Conservation (phyloP, 1,140 invertebrate species). For the Heliconius himera region DNA sequence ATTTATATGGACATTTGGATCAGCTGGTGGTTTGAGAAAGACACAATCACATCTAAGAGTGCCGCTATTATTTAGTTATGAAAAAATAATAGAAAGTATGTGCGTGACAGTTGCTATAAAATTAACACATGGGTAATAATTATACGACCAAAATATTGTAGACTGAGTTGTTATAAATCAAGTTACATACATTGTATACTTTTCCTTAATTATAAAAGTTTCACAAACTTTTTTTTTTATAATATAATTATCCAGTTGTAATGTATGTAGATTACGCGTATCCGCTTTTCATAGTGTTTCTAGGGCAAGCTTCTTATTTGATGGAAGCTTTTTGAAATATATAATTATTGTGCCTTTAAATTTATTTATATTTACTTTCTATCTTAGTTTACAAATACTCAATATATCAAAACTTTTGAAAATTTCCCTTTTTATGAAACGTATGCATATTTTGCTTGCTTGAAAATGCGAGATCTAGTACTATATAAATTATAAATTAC, state of each 20-base stretch:
- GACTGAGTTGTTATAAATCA: conserved; percentile 26
- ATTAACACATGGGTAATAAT: conserved; percentile 29
- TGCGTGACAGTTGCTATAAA: conserved; percentile 37
- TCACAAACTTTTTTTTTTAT: not conserved
- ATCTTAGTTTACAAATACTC: too few relatives aligned
- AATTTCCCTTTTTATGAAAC: too few relatives aligned
- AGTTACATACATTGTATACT: conserved; percentile 6
- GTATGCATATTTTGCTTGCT: too few relatives aligned
- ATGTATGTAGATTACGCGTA: not conserved
- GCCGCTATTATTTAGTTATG: not conserved
- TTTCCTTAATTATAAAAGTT: conserved; percentile 23
- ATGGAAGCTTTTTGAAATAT: not conserved
- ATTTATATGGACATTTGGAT: not conserved
- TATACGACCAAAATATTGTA: conserved; percentile 30
- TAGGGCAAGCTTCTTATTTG: conserved; percentile 5
- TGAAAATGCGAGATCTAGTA: too few relatives aligned
- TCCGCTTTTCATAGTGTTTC: not conserved
- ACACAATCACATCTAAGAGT: not conserved
- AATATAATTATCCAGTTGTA: not conserved
- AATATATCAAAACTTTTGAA: too few relatives aligned
- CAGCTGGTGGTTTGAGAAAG: not conserved
- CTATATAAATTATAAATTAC: too few relatives aligned
- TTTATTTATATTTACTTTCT: not conserved
- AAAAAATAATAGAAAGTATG: conserved; percentile 33
- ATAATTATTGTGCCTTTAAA: not conserved